phyloP scores from a whole-genome alignment of 2,888 invertebrate genomes.

The Tachystola acroxantha region DNA sequence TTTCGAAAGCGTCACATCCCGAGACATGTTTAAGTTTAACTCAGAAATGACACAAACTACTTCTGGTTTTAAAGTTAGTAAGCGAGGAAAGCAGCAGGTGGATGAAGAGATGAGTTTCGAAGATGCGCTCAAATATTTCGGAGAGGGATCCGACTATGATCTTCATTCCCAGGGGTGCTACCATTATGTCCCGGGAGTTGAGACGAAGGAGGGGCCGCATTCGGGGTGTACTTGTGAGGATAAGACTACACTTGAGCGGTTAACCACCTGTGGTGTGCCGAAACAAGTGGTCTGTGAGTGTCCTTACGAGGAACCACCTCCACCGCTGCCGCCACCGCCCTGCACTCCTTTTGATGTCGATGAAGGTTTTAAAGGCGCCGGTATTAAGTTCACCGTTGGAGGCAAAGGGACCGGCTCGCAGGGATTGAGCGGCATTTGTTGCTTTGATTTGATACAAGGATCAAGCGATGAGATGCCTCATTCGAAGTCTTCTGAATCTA shows the following conservation, averaged over 20 bases:
- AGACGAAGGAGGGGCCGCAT: neutral
- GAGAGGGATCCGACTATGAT: constrained; percentile 7
- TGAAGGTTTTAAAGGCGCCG: constrained; percentile 1
- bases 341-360: neutral
- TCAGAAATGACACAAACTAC: constrained; percentile 38
- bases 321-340: neutral
- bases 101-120: constrained; percentile 34
- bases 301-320: neutral
- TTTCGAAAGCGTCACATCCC: neutral
- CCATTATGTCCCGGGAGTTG: too few species aligned
- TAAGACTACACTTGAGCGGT: neutral
- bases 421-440: constrained; percentile 33
- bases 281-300: neutral
- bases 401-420: constrained; percentile 37
- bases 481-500: neutral
- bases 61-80: constrained; percentile 39
- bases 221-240: neutral
- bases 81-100: constrained; percentile 17
- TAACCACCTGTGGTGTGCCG: neutral
- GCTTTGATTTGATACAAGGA: constrained; percentile 26
- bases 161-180: neutral
- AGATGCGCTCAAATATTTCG: constrained; percentile 30
- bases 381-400: constrained; percentile 30
- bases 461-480: neutral
- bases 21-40: constrained; percentile 22